These are phyloP conservation scores for Drosophila kohkoa DNA, from an alignment of 1,140 invertebrate genomes.

Conservation along the genomic window DNA sequence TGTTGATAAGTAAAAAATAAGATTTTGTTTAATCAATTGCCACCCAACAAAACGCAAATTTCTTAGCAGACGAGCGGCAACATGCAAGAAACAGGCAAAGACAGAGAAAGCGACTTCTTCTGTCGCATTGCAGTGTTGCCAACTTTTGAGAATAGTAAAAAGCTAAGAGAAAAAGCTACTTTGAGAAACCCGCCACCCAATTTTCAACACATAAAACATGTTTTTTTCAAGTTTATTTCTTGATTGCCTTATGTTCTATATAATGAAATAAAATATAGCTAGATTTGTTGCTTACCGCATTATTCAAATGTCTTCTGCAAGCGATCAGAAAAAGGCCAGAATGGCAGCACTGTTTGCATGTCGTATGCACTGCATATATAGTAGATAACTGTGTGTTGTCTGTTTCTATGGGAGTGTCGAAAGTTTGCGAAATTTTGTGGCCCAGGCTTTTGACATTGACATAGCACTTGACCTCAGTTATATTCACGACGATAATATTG, in stretches of 20 bases:
- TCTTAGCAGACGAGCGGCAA: not conserved
- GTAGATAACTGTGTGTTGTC: not conserved
- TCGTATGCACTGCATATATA: not conserved
- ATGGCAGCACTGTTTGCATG: not conserved
- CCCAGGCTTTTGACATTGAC: conserved; percentile 21
- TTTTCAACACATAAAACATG: too few species aligned
- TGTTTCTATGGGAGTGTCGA: conserved; percentile 9
- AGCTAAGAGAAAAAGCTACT: too few species aligned
- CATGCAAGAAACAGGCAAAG: not conserved
- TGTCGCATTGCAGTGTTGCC: not conserved
- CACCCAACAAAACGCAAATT: not conserved
- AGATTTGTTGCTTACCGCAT: too few species aligned
- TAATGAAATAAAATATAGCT: too few species aligned
- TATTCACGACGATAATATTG: conserved; percentile 3
- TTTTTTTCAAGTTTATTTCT: too few species aligned
- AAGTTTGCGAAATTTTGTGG: conserved; percentile 16
- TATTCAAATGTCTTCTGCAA: too few species aligned
- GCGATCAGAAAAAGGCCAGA: too few species aligned
- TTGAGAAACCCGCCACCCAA: too few species aligned
- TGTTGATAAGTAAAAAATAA: conserved; percentile 42
- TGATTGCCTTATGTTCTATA: too few species aligned
- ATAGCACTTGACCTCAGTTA: conserved; percentile 38
- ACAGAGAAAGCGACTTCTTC: conserved; percentile 10
- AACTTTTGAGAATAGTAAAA: too few species aligned
- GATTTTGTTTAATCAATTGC: conserved; percentile 49